Conservation (phyloP, 1,140 invertebrate species). For the Reticulitermes speratus region DNA sequence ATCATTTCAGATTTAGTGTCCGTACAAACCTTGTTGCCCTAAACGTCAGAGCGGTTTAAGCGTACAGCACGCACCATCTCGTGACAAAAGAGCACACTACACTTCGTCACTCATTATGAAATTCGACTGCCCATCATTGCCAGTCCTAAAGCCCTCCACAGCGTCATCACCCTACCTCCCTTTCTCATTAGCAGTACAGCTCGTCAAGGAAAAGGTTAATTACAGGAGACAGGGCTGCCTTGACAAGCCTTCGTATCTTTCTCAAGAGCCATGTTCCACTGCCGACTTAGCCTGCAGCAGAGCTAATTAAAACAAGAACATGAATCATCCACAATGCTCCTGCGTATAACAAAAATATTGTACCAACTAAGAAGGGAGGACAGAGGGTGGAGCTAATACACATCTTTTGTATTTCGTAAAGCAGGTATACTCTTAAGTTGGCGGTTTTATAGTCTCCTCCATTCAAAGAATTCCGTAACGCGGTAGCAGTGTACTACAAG, state of each 20-base stretch:
- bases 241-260: background rate
- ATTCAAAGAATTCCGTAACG: background rate
- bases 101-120: too few relatives aligned
- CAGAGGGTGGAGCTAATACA: background rate
- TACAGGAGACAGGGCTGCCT: background rate
- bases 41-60: too few relatives aligned
- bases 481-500: background rate
- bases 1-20: too few relatives aligned
- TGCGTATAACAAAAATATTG: background rate
- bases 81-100: too few relatives aligned
- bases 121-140: too few relatives aligned
- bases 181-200: background rate
- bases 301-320: constrained; percentile 9
- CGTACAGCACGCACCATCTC: too few relatives aligned
- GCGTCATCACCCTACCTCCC: background rate
- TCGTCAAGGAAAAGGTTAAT: constrained; percentile 1
- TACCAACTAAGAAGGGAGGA: background rate
- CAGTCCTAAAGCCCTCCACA: background rate
- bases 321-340: background rate
- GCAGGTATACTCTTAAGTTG: background rate
- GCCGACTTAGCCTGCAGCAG: background rate
- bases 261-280: background rate
- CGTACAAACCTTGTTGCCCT: too few relatives aligned
- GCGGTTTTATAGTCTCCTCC: background rate
- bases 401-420: background rate